Evolutionary conservation across 2,113 vertebrate genomes (phyloP).

Genomic region (Thermophis baileyi): DNA sequence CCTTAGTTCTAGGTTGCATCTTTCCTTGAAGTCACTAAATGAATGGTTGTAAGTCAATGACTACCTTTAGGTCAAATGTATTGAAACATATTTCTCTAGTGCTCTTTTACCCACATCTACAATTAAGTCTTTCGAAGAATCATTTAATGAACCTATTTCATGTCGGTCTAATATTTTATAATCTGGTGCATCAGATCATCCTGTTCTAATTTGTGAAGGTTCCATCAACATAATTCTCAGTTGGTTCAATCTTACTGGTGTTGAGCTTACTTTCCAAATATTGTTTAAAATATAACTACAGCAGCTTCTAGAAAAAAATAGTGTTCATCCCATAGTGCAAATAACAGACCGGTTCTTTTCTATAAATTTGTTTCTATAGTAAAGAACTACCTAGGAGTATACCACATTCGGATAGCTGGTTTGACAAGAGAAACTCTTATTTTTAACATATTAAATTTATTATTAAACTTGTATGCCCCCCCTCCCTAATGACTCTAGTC

Average conservation of each 20-base stretch:
- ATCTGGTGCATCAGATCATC: background rate
- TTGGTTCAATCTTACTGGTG: background rate
- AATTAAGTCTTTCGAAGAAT: background rate
- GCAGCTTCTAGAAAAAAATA: background rate
- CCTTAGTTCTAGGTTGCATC: too few species aligned
- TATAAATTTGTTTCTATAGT: background rate
- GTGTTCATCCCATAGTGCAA: background rate
- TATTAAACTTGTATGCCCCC: background rate
- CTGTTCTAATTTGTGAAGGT: background rate
- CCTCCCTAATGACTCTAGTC: background rate
- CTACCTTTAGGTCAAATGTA: background rate
- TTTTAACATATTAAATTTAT: background rate
- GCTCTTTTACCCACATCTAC: background rate
- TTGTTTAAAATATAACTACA: background rate
- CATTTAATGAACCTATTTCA: background rate
- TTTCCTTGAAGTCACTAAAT: background rate
- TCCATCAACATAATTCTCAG: background rate
- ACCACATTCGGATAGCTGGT: background rate
- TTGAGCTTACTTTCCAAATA: background rate
- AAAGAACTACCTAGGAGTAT: background rate
- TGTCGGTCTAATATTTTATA: background rate
- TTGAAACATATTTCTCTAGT: background rate
- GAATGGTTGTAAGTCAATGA: background rate
- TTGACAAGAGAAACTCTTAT: background rate
- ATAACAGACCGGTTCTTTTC: background rate